A percentile compares a stretch with the other conserved stretches of the same genome.
Evolutionary conservation across 2,113 vertebrate species (phyloP).

Genomic region (Lampris megalopsis): DNA sequence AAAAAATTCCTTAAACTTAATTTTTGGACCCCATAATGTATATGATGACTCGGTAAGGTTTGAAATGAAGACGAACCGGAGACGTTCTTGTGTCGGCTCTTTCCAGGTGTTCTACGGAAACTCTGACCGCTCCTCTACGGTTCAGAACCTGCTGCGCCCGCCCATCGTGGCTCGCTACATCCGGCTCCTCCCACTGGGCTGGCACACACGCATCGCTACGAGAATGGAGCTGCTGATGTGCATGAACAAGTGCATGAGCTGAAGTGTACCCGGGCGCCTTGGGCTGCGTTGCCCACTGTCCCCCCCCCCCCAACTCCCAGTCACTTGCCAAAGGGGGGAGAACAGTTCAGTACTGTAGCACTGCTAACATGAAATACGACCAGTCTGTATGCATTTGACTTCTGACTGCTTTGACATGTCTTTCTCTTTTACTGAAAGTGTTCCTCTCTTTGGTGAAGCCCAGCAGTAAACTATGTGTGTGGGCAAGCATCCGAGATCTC

Average conservation of each 20-base stretch:
- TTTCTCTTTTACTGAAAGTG: neutral
- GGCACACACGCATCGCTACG: slow-evolving; percentile 96
- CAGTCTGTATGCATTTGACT: neutral
- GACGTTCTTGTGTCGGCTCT: slow-evolving; percentile 63
- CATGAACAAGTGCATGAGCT: slow-evolving; percentile 88
- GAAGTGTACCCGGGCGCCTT: slow-evolving; percentile 26
- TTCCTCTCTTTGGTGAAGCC: slow-evolving; percentile 24
- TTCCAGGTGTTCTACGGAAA: slow-evolving; percentile 96
- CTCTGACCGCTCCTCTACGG: slow-evolving; percentile 91
- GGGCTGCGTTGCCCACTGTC: neutral
- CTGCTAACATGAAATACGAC: too few relatives aligned
- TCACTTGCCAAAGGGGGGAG: slow-evolving; percentile 32
- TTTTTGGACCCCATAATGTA: too few relatives aligned
- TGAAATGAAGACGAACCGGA: neutral
- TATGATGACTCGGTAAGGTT: too few relatives aligned
- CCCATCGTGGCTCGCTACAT: slow-evolving; percentile 93
- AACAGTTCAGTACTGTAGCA: neutral
- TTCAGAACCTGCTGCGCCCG: slow-evolving; percentile 95
- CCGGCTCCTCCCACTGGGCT: slow-evolving; percentile 93
- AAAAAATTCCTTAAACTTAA: too few relatives aligned
- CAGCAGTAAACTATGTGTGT: slow-evolving; percentile 6
- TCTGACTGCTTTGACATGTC: neutral
- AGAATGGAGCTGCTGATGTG: slow-evolving; percentile 97
- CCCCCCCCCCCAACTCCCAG: slow-evolving; percentile 19
- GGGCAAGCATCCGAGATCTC: slow-evolving; percentile 8